Evolutionary conservation across 2,888 invertebrate species (phyloP).

Genomic region (Drosophila mulleri): DNA sequence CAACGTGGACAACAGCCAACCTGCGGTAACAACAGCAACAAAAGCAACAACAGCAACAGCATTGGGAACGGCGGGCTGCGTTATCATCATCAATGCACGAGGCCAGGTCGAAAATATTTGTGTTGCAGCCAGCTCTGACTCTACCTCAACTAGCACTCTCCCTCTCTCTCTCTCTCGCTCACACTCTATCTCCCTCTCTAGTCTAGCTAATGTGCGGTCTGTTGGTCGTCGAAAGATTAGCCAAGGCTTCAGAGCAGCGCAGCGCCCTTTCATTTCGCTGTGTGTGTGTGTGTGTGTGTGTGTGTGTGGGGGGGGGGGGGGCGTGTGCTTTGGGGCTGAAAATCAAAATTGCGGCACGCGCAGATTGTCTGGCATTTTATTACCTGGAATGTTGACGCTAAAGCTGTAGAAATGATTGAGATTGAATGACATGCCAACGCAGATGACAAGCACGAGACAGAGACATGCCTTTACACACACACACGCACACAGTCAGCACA

Average conservation of each 20-base stretch:
- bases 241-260: conserved; percentile 32
- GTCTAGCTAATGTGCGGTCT: conserved; percentile 73
- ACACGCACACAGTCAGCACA: conserved; percentile 18
- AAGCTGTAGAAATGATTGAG: conserved; percentile 74
- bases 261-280: conserved; percentile 20
- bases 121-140: conserved; percentile 3
- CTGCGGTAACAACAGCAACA: conserved; percentile 43
- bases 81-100: conserved; percentile 78
- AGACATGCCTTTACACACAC: conserved; percentile 46
- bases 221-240: conserved; percentile 72
- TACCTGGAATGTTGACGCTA: conserved; percentile 74
- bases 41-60: conserved; percentile 9
- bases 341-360: conserved; percentile 78
- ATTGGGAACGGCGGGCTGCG: conserved; percentile 33
- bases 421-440: conserved; percentile 73
- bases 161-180: neutral
- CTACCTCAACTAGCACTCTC: neutral
- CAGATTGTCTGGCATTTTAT: conserved; percentile 77
- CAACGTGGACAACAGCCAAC: conserved; percentile 47
- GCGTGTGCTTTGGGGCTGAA: conserved; percentile 54
- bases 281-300: conserved; percentile 2
- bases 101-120: conserved; percentile 63
- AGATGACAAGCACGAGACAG: conserved; percentile 47
- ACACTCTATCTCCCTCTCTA: neutral
- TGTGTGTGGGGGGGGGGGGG: neutral